phyloP scores from a whole-genome alignment of 2,113 vertebrate genomes.

The Pterocles orientalis region DNA sequence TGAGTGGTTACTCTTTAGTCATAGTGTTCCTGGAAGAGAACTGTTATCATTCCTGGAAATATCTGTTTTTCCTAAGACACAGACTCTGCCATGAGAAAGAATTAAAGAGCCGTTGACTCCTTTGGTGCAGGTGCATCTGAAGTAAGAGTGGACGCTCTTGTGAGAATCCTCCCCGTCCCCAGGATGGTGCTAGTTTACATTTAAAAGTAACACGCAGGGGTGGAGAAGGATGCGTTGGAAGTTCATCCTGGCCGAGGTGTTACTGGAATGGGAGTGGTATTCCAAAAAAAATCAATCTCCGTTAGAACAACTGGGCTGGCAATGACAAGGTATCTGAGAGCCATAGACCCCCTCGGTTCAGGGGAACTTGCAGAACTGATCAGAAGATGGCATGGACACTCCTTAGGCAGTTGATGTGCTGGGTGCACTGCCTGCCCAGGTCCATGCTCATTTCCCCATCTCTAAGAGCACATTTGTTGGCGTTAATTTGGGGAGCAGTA shows the following conservation, averaged over 20 bases:
- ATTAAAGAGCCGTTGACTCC: not conserved
- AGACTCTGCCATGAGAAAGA: not conserved
- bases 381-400: not conserved
- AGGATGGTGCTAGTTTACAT: not conserved
- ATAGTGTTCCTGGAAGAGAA: not conserved
- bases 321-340: not conserved
- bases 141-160: not conserved
- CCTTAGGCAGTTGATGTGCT: accelerated
- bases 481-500: not conserved
- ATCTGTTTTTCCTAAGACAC: not conserved
- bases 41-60: not conserved
- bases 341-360: not conserved
- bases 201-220: accelerated
- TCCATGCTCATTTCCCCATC: accelerated
- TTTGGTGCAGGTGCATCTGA: not conserved
- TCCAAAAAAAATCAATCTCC: not conserved
- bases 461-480: accelerated
- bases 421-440: not conserved
- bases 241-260: not conserved
- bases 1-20: not conserved
- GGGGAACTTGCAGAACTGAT: not conserved
- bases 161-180: not conserved
- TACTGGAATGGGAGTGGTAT: not conserved
- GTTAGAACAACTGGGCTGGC: not conserved
- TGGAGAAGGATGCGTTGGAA: not conserved